These are phyloP conservation scores for Hylaea fasciaria DNA, from an alignment of 2,888 invertebrate genomes.

Conservation along the genomic window DNA sequence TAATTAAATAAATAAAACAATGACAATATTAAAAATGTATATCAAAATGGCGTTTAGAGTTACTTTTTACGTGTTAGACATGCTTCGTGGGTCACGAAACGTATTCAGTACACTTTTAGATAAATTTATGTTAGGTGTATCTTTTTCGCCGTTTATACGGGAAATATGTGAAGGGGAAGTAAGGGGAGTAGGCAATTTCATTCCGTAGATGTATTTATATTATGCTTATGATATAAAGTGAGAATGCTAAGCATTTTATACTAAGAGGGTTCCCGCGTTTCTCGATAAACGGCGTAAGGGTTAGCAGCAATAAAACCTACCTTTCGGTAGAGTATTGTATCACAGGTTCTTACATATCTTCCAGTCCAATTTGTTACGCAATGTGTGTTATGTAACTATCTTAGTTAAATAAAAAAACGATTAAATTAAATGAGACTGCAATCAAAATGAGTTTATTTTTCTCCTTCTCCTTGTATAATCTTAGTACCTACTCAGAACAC, in stretches of 20 bases:
- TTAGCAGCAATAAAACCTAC: conserved; percentile 43
- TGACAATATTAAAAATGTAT: conserved; percentile 83
- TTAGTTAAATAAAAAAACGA: conserved; percentile 74
- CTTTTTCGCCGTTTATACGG: conserved; percentile 61
- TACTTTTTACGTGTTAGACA: conserved; percentile 76
- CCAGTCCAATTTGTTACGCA: conserved; percentile 79
- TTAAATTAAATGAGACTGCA: conserved; percentile 82
- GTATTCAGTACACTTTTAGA: conserved; percentile 63
- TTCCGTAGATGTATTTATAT: conserved; percentile 48
- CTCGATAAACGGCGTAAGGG: conserved; percentile 37
- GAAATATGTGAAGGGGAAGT: conserved; percentile 36
- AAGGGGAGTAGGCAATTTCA: conserved; percentile 31
- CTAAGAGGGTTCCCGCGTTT: conserved; percentile 22
- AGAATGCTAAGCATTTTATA: conserved; percentile 42
- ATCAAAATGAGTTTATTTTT: conserved; percentile 56
- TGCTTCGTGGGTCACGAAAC: conserved; percentile 70
- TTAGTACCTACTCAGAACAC: too few relatives aligned
- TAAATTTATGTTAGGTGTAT: conserved; percentile 58
- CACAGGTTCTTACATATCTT: conserved; percentile 75
- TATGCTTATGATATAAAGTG: conserved; percentile 41
- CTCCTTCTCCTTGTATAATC: neutral
- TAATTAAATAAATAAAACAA: conserved; percentile 77
- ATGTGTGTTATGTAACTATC: conserved; percentile 81
- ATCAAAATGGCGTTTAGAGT: conserved; percentile 77
- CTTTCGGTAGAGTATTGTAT: conserved; percentile 62